A percentile compares a stretch with the other conserved stretches of the same genome.
Conservation (phyloP, 2,113 vertebrate species). For the Petrocephalus zakoni region DNA sequence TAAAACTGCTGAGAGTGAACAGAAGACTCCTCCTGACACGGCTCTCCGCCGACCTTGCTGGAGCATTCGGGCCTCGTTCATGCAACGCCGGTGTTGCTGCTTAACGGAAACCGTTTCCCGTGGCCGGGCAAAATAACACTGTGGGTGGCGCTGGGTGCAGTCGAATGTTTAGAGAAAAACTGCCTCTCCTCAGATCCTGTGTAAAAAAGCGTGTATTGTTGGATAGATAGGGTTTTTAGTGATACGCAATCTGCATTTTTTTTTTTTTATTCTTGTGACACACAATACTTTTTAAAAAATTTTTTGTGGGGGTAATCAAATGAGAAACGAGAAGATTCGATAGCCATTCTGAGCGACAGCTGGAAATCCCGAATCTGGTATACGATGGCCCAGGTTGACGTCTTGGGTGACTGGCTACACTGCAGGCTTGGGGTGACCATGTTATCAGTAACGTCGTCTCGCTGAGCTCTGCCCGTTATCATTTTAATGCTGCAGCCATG, state of each 20-base stretch:
- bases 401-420: constrained; percentile 54
- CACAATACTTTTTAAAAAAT: constrained; percentile 10
- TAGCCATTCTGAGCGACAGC: constrained; percentile 37
- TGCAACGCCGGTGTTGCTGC: background rate
- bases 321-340: constrained; percentile 36
- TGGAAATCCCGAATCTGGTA: constrained; percentile 27
- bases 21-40: constrained; percentile 21
- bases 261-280: constrained; percentile 20
- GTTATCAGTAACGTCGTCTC: constrained; percentile 52
- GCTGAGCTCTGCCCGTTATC: constrained; percentile 51
- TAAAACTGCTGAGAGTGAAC: constrained; percentile 26
- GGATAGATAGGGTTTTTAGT: background rate
- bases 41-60: background rate
- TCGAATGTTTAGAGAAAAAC: background rate
- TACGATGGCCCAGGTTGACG: constrained; percentile 46
- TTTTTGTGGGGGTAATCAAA: constrained; percentile 22
- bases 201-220: background rate
- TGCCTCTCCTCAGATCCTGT: background rate
- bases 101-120: background rate
- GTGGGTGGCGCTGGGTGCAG: background rate
- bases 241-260: background rate
- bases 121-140: background rate
- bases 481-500: constrained; percentile 38
- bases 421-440: constrained; percentile 38
- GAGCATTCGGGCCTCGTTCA: background rate